phyloP scores from a whole-genome alignment of 2,888 invertebrate genomes.

The Homarus gammarus region DNA sequence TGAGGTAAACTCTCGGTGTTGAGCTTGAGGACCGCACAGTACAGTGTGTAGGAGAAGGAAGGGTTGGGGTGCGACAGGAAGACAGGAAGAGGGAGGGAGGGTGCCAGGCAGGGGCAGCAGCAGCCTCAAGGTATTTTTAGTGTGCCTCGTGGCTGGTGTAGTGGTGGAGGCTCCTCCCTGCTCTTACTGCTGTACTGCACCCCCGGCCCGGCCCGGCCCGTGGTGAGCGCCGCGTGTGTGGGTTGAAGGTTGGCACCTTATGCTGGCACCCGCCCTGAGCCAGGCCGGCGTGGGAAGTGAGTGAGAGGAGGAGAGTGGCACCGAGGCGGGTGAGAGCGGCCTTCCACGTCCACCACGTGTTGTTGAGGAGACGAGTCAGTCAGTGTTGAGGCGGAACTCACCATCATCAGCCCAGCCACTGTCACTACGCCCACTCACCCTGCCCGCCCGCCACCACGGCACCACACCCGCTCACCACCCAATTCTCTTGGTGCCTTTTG shows the following conservation, averaged over 20 bases:
- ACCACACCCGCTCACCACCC: neutral
- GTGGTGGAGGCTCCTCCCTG: conserved; percentile 13
- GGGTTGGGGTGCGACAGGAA: conserved; percentile 8
- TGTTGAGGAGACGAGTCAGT: neutral
- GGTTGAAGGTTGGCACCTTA: conserved; percentile 31
- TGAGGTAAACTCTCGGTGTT: no score
- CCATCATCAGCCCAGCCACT: neutral
- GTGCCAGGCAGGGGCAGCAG: conserved; percentile 16
- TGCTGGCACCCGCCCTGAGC: conserved; percentile 27
- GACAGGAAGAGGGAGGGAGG: conserved; percentile 12
- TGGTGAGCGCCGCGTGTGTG: conserved; percentile 6
- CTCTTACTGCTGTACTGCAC: conserved; percentile 29
- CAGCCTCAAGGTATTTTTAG: conserved; percentile 37
- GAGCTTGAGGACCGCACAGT: no score
- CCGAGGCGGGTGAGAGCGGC: conserved; percentile 25
- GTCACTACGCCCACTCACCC: neutral
- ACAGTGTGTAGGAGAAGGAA: neutral
- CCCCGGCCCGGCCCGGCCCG: neutral
- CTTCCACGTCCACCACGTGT: conserved; percentile 25
- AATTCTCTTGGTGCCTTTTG: neutral
- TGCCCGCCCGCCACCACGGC: neutral
- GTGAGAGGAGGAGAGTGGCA: conserved; percentile 41
- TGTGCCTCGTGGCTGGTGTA: conserved; percentile 32
- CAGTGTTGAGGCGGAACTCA: conserved; percentile 10
- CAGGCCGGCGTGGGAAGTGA: conserved; percentile 26